Evolutionary conservation across 2,797 vertebrate genomes (phyloP).

Genomic region (Pipistrellus pipistrellus): DNA sequence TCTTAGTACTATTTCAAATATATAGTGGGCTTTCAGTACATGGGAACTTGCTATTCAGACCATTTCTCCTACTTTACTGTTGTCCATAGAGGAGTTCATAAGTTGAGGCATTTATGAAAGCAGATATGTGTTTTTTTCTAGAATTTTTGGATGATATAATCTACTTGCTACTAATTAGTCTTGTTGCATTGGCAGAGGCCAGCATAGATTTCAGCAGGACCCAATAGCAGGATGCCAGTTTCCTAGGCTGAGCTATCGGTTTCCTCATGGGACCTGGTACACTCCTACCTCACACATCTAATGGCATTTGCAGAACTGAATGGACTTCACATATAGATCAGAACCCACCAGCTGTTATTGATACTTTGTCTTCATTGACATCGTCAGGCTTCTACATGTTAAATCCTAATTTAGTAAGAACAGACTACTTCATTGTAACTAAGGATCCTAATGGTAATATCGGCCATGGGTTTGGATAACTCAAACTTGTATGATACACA

Average conservation of each 20-base stretch:
- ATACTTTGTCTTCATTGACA: conserved; percentile 30
- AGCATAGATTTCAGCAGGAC: neutral
- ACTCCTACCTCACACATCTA: conserved; percentile 21
- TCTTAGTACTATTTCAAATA: neutral
- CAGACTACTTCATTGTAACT: neutral
- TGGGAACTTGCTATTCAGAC: neutral
- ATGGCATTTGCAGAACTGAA: neutral
- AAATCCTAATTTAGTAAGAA: conserved; percentile 54
- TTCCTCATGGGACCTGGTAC: neutral
- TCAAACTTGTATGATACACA: neutral
- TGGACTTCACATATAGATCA: neutral
- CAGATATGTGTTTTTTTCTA: neutral
- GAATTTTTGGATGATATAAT: conserved; percentile 24
- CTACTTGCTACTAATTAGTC: neutral
- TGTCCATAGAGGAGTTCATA: neutral
- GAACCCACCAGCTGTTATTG: neutral
- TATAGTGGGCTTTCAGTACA: neutral
- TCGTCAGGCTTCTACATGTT: neutral
- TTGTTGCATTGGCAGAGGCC: neutral
- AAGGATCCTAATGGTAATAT: neutral
- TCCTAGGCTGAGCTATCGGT: conserved; percentile 16
- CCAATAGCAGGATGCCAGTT: neutral
- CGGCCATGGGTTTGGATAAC: neutral
- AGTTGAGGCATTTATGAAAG: conserved; percentile 43
- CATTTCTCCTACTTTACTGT: neutral